A percentile compares a stretch with the other conserved stretches of the same genome.
phyloP scores from a whole-genome alignment of 2,797 vertebrate genomes.

The Clarias pachynema region DNA sequence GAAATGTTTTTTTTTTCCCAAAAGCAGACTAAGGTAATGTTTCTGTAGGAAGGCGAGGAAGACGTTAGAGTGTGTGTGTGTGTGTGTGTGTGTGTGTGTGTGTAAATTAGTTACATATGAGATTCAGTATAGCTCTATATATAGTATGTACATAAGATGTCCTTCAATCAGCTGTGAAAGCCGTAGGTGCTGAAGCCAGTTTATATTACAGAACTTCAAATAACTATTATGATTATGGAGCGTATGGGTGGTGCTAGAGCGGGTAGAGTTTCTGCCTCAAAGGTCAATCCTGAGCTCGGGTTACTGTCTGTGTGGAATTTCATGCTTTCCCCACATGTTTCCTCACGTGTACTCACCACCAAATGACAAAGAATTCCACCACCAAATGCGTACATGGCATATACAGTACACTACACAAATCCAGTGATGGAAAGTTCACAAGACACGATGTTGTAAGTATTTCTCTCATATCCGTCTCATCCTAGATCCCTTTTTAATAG shows the following conservation, averaged over 20 bases:
- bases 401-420: not conserved
- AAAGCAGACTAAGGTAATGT: constrained; percentile 74
- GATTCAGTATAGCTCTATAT: not conserved
- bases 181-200: not conserved
- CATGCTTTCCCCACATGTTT: not conserved
- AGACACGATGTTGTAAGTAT: not conserved
- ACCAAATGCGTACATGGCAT: not conserved
- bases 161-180: not conserved
- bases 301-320: not conserved
- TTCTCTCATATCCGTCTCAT: constrained; percentile 1
- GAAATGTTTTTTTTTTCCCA: constrained; percentile 66
- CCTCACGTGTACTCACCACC: too few relatives aligned
- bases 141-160: not conserved
- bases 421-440: too few relatives aligned
- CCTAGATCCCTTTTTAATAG: not conserved
- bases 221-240: not conserved
- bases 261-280: not conserved
- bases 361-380: too few relatives aligned
- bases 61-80: constrained; percentile 51
- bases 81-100: constrained; percentile 6
- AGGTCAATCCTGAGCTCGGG: not conserved
- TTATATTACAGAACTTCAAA: not conserved
- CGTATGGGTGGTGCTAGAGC: not conserved
- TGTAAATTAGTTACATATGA: not conserved
- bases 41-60: constrained; percentile 69